Evolutionary conservation across 2,113 vertebrate species (phyloP), one percentile per base, ranked within the genome.

Genomic region (Rhinoderma darwinii): DNA sequence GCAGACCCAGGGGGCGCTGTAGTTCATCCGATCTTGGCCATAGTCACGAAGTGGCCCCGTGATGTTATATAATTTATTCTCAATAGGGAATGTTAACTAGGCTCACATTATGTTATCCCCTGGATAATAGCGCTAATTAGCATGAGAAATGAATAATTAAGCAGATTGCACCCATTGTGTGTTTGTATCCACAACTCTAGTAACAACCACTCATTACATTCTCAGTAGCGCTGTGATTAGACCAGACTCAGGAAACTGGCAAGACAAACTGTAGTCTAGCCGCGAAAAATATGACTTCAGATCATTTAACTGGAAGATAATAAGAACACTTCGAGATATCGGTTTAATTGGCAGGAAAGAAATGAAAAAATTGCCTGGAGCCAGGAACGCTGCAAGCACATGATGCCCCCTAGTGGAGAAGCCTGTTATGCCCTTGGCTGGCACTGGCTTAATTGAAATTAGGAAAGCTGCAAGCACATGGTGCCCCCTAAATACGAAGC

Each of bases 121-220:
- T 50, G 22, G 39, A 68, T 72, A 80, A 80, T 72, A 56, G 76
- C 35, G 32, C 30, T 50, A 54, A 79, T 86, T 80, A 86, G 32
- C 44, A 86, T 79, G 10, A 72, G 63, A 79, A 66, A 80, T 20
- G 56, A 86, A 79, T 80, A 86, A 78, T 80, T 70, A 80, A 43
- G 66, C 61, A 80, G 43, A 86, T 70, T 79, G 84, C 61, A 9
- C 63, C 56, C 30, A 51, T 51, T 78, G 30, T 79, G 18, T 14
- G 51, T 8, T 7, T 35, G 43, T 79, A 43, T 2, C 14, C 76
- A 70, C 43, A 54, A 20, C 32, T 61, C 30, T 2, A 41, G 14
- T 35, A 84, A 75, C 22, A 47, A n/a, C n/a, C 22, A 32, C 18
- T 74, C n/a, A 59, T 84, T 76, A 80, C 27, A 27, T 12, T 41